Evolutionary conservation across 2,797 vertebrate genomes (phyloP).

Genomic region (Mormyrus proboscirostris): DNA sequence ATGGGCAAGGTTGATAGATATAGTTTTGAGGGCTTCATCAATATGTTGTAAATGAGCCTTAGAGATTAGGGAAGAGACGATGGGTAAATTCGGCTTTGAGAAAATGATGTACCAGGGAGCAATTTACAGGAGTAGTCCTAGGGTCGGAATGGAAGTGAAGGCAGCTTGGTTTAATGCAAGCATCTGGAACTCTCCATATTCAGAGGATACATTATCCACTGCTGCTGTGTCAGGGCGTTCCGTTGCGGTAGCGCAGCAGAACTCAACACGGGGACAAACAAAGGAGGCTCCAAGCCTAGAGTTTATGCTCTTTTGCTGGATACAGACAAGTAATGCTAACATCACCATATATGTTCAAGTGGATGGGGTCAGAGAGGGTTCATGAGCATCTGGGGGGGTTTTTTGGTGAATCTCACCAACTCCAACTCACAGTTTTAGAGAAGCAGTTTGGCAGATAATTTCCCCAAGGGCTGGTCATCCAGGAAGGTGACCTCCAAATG

Average conservation of each 20-base stretch:
- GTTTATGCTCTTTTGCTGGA: not conserved
- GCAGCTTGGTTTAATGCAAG: not conserved
- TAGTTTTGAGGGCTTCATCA: not conserved
- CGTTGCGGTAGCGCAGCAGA: not conserved
- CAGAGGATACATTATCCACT: not conserved
- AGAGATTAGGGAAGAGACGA: not conserved
- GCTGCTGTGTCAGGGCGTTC: not conserved
- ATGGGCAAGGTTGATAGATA: not conserved
- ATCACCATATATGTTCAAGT: not conserved
- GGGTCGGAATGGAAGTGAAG: not conserved
- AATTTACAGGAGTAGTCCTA: not conserved
- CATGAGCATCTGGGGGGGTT: not conserved
- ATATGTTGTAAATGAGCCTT: not conserved
- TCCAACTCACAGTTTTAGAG: not conserved
- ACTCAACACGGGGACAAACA: not conserved
- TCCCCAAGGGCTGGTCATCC: not conserved
- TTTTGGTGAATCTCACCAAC: not conserved
- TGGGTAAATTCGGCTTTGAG: not conserved
- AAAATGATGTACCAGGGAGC: not conserved
- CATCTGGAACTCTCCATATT: not conserved
- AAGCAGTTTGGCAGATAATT: not conserved
- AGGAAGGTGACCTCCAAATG: not conserved
- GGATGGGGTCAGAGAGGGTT: not conserved
- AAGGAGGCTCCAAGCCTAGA: not conserved
- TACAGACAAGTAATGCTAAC: not conserved